Evolutionary conservation across 2,888 invertebrate species (phyloP).

Genomic region (Rhyacophila evoluta): DNA sequence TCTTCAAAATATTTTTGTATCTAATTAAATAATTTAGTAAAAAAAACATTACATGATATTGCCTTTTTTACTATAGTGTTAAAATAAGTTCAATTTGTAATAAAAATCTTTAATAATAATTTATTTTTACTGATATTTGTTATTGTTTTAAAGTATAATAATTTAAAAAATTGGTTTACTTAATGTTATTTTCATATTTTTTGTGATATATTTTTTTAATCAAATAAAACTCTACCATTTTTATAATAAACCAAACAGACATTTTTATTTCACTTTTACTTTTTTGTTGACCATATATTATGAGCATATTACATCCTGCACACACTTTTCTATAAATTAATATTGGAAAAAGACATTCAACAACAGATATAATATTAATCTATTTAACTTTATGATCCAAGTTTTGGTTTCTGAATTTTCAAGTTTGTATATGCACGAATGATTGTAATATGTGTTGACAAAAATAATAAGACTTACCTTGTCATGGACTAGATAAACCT

Average conservation of each 20-base stretch:
- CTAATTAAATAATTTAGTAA: not conserved
- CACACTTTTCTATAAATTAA: no score
- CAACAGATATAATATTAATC: no score
- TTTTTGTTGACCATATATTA: no score
- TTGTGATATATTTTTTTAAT: conserved; percentile 10
- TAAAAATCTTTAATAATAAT: not conserved
- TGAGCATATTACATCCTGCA: no score
- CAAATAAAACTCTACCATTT: not conserved
- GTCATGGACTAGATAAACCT: no score
- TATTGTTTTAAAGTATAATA: not conserved
- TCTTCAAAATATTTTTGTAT: not conserved
- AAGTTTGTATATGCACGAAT: no score
- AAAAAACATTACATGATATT: not conserved
- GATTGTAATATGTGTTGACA: no score
- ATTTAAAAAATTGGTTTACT: not conserved
- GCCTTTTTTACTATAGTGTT: not conserved
- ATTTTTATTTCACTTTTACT: no score
- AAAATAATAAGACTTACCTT: no score
- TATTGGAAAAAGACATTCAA: no score
- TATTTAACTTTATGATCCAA: no score
- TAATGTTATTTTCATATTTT: not conserved
- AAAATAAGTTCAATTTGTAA: not conserved
- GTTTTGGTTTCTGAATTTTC: no score
- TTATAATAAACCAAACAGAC: not conserved
- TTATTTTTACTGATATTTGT: conserved; percentile 11